phyloP scores from a whole-genome alignment of 2,888 invertebrate genomes.

The Argyra leucocephala region DNA sequence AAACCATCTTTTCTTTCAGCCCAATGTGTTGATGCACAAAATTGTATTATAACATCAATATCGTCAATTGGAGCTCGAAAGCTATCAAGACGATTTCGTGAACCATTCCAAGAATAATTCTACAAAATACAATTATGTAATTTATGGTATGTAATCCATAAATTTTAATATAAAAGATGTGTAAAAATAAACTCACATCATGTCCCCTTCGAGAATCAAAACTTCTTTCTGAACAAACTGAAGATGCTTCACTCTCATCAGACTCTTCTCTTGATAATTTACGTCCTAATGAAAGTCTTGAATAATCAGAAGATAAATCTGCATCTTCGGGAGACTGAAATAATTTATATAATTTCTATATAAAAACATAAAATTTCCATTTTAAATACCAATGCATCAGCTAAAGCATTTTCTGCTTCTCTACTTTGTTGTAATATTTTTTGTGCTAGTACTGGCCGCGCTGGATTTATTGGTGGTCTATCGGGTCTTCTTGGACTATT shows the following conservation, averaged over 20 bases:
- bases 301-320: conserved; percentile 32
- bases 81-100: conserved; percentile 63
- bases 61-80: conserved; percentile 58
- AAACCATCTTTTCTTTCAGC: conserved; percentile 92
- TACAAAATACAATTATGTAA: conserved; percentile 38
- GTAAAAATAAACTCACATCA: conserved; percentile 55
- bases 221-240: conserved; percentile 86
- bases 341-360: conserved; percentile 18
- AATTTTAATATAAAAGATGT: conserved; percentile 12
- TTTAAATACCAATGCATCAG: conserved; percentile 53
- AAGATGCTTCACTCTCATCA: conserved; percentile 88
- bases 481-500: conserved; percentile 43
- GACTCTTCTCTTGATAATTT: conserved; percentile 61
- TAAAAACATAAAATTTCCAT: background rate
- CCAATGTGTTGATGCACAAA: conserved; percentile 86
- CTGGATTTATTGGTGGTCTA: conserved; percentile 49
- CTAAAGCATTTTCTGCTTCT: conserved; percentile 76
- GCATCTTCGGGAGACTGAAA: conserved; percentile 48
- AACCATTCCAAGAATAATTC: conserved; percentile 77
- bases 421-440: conserved; percentile 75
- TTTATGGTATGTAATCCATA: no score
- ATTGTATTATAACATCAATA: conserved; percentile 73
- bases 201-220: conserved; percentile 70
- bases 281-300: conserved; percentile 43
- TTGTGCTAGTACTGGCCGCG: conserved; percentile 60